phyloP scores from a whole-genome alignment of 2,113 vertebrate genomes.

The Thalassoma bifasciatum region DNA sequence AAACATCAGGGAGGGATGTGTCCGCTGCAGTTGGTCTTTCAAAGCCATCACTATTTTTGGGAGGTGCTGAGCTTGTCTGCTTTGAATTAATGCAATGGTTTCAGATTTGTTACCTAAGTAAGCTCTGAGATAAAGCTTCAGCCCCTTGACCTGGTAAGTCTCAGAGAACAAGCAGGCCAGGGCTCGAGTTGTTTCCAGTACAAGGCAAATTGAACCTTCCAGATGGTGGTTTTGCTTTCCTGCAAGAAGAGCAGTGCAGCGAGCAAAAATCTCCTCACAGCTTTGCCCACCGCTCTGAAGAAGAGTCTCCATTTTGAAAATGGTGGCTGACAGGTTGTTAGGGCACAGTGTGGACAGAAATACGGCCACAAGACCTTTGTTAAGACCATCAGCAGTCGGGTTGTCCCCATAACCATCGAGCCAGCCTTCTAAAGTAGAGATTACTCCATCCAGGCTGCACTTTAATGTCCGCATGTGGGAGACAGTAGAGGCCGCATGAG shows the following conservation, averaged over 20 bases:
- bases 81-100: conserved; percentile 76
- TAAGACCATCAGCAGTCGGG: conserved; percentile 76
- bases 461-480: conserved; percentile 78
- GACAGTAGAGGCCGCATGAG: conserved; percentile 79
- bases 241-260: conserved; percentile 82
- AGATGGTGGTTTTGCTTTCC: conserved; percentile 50
- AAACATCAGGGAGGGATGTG: conserved; percentile 25
- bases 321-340: conserved; percentile 80
- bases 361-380: conserved; percentile 82
- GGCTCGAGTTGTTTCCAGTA: conserved; percentile 85
- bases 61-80: conserved; percentile 85
- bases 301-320: conserved; percentile 86
- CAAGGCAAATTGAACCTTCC: conserved; percentile 60
- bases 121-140: conserved; percentile 85
- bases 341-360: conserved; percentile 90
- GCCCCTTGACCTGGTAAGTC: conserved; percentile 56
- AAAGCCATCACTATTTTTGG: conserved; percentile 81
- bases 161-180: conserved; percentile 86
- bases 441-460: conserved; percentile 58
- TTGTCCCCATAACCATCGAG: conserved; percentile 76
- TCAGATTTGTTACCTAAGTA: conserved; percentile 75
- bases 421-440: conserved; percentile 86
- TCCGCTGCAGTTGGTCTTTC: conserved; percentile 57
- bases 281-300: conserved; percentile 77
- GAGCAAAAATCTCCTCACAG: conserved; percentile 81